Base-by-base conservation (phyloP, 2,113 vertebrate species). In the Nothocercus nigrocapillus region DNA sequence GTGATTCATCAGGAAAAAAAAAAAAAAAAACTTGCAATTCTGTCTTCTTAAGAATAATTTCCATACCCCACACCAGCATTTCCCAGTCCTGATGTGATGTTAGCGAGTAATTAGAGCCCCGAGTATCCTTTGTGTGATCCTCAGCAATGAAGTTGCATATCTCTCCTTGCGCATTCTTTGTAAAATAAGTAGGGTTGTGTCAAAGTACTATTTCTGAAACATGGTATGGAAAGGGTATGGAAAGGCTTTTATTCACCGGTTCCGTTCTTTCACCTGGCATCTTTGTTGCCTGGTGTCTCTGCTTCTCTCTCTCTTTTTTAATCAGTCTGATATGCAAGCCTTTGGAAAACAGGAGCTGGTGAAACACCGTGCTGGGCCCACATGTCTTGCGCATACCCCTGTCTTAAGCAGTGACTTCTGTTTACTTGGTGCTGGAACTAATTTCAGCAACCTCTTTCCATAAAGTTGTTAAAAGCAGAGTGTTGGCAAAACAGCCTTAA, bases 1-100 rank as follows among this genome's bases (percentile, higher is more conserved):
- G 64, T 89, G 61, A 38, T 75, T 93, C 73, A 89, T 78, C 85
- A 90, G 61, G 25, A 93, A 86, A 95, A 95, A 86, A 54, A 94
- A 86, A 95, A 96, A 88, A 44, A 47, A 47, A 28, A 94, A 82
- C 21, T 73, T 72, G 58, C 47, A 72, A 34, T 84, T 93, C 94
- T 93, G 92, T 93, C 77, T 64, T 73, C 85, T 92, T 90, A 64
- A 90, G 95, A 92, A 93, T 86, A 84, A 94, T 84, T 90, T 94
- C 62, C 6, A 2, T 56, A 17, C 61, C 62, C 91, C 73, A 74
- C 84, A 87, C 47, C n/a, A 94, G 34, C 34, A 25, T 92, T 95
- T 93, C 42, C 9, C 56, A 93, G 85, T 90, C 62, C 92, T 92
- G 69, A 84, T 87, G 42, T 53, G 44, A 75, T 86, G 74, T 82